Evolutionary conservation across 2,888 invertebrate genomes (phyloP).

Genomic region (Microctonus brassicae): DNA sequence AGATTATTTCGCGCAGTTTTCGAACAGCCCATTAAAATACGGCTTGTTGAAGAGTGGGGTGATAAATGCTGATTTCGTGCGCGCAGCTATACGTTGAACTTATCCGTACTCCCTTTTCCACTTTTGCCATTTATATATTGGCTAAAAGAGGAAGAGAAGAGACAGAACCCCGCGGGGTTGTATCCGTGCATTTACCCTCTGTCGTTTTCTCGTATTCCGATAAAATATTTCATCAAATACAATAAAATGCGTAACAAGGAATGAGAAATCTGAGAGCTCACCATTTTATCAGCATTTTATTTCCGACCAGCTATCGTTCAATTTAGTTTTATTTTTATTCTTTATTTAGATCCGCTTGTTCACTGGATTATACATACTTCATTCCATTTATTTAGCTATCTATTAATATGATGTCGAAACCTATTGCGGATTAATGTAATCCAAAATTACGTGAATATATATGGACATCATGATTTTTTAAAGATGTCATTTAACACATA

Average conservation of each 20-base stretch:
- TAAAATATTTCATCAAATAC: conserved; percentile 37
- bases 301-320: neutral
- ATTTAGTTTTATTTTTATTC: neutral
- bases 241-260: conserved; percentile 31
- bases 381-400: neutral
- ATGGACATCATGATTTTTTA: conserved; percentile 2
- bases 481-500: neutral
- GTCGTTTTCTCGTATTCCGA: conserved; percentile 27
- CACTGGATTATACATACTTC: neutral
- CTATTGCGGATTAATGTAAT: neutral
- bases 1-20: conserved; percentile 65
- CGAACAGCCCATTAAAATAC: conserved; percentile 64
- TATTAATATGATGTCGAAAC: neutral
- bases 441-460: neutral
- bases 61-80: conserved; percentile 64
- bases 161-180: neutral
- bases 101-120: conserved; percentile 6
- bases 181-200: conserved; percentile 15
- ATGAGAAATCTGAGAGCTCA: conserved; percentile 6
- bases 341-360: neutral
- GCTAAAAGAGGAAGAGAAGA: neutral
- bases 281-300: conserved; percentile 23
- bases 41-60: conserved; percentile 55
- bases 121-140: neutral
- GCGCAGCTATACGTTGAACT: conserved; percentile 22